phyloP scores from a whole-genome alignment of 2,797 vertebrate genomes.

The Melanotaenia boesemani region DNA sequence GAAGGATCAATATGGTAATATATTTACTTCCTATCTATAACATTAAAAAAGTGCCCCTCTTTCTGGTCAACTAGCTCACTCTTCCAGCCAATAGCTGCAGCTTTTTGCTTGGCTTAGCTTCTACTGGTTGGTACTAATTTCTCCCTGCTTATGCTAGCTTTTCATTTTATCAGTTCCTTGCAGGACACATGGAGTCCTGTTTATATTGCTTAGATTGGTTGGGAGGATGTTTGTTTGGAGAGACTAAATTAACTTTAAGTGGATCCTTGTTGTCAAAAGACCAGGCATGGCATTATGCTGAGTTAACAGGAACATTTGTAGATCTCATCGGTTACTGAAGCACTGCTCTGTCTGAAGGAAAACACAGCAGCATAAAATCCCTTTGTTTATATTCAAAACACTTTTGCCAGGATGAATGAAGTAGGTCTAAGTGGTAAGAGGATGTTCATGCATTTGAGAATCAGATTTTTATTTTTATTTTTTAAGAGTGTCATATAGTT shows the following conservation, averaged over 20 bases:
- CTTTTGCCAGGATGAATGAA: not conserved
- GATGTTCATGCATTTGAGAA: not conserved
- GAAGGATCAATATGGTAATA: not conserved
- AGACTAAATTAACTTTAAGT: conserved; percentile 20
- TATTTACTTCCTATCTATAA: not conserved
- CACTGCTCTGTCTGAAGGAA: not conserved
- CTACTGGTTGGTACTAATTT: not conserved
- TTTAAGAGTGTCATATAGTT: not conserved
- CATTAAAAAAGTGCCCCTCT: too few relatives aligned
- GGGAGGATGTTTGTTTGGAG: not conserved
- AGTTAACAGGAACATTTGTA: conserved; percentile 24
- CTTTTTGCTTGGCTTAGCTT: not conserved
- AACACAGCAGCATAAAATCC: conserved; percentile 20
- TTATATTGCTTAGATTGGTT: not conserved
- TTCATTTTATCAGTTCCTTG: not conserved
- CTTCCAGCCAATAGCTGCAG: not conserved
- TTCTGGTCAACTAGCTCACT: not conserved
- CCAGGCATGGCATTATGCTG: not conserved
- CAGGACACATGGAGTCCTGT: not conserved
- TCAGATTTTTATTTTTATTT: not conserved
- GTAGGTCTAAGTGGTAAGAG: too few relatives aligned
- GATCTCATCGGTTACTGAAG: conserved; percentile 21
- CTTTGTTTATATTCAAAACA: conserved; percentile 27
- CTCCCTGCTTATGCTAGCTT: not conserved
- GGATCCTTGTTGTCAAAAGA: conserved; percentile 34